Conservation (phyloP, 2,888 invertebrate species). For the Erebia ligea region DNA sequence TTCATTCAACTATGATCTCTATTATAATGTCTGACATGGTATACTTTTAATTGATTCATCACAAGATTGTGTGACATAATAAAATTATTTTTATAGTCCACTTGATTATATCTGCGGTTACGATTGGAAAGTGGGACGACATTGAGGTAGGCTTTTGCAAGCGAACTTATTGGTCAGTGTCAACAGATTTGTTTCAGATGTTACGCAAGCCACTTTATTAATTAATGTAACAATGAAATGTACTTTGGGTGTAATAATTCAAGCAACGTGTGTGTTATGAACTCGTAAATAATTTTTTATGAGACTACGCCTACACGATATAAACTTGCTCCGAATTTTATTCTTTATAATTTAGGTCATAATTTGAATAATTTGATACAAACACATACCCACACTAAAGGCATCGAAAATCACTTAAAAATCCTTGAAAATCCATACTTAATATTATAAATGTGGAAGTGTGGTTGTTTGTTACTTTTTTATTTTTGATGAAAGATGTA, state of each 20-base stretch:
- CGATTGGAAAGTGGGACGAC: constrained; percentile 78
- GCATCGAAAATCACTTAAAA: too few relatives aligned
- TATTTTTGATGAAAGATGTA: too few relatives aligned
- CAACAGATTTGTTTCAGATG: constrained; percentile 74
- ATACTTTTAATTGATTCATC: constrained; percentile 34
- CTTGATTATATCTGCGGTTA: constrained; percentile 66
- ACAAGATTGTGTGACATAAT: constrained; percentile 58
- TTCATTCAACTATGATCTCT: constrained; percentile 51
- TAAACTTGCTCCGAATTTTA: background rate
- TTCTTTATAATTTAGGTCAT: constrained; percentile 4
- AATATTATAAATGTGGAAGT: too few relatives aligned
- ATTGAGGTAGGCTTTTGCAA: constrained; percentile 79
- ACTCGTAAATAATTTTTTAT: constrained; percentile 11
- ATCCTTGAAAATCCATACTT: too few relatives aligned
- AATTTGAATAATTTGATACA: constrained; percentile 8
- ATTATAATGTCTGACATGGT: constrained; percentile 41
- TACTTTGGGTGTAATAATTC: constrained; percentile 24
- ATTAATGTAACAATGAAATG: constrained; percentile 33
- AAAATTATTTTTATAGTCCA: constrained; percentile 68
- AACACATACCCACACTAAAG: too few relatives aligned
- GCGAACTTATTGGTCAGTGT: constrained; percentile 72
- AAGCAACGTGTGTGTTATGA: constrained; percentile 16
- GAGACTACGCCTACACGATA: constrained; percentile 6
- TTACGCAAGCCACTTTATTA: constrained; percentile 39
- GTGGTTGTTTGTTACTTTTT: too few relatives aligned